Evolutionary conservation across 2,113 vertebrate species (phyloP), one percentile per base, ranked within the genome.

Genomic region (Colius striatus): DNA sequence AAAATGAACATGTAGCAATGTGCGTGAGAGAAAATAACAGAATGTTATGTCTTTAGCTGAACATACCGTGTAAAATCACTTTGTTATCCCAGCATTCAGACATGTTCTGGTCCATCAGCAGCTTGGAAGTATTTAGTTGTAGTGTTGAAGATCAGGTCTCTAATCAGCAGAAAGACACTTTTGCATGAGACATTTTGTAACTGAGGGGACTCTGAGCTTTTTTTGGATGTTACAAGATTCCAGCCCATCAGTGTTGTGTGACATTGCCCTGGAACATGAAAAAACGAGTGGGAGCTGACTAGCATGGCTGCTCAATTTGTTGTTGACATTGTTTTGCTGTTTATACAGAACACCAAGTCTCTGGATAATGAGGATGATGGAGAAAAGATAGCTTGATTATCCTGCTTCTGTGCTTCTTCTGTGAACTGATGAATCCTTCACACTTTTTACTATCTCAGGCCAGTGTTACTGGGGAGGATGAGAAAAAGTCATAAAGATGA

Each of bases 401-500:
- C 91, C 85, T 6, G 1, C 70, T 97, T 81, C 89, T 89, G 34
- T 83, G 83, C 50, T 93, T 84, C 84, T 90, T 58, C 84, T 5
- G 23, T 88, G 75, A 84, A 94, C 89, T 63, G 81, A 92, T 72
- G 74, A 95, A 96, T 96, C 73, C 94, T 96, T 94, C 48, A 73
- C 32, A 51, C 81, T 88, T 95, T 97, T 96, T 96, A 93, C 94
- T 94, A 71, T 98, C 96, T 91, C 67, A 92, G 96, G 91, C 95
- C 95, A 89, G 22, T 61, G 94, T 93, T 90, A 50, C 96, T 94
- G 89, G 91, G 96, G 95, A 98, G 97, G 96, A 96, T 96, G 96
- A 98, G 97, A 96, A 97, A 97, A 97, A 90, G 94, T 96, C 97
- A 25, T 98, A 98, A 98, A 98, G 97, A 98, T 98, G 97, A 98